These are phyloP conservation scores for Cephalophus harveyi DNA, from an alignment of 2,113 vertebrate species.

Conservation along the genomic window DNA sequence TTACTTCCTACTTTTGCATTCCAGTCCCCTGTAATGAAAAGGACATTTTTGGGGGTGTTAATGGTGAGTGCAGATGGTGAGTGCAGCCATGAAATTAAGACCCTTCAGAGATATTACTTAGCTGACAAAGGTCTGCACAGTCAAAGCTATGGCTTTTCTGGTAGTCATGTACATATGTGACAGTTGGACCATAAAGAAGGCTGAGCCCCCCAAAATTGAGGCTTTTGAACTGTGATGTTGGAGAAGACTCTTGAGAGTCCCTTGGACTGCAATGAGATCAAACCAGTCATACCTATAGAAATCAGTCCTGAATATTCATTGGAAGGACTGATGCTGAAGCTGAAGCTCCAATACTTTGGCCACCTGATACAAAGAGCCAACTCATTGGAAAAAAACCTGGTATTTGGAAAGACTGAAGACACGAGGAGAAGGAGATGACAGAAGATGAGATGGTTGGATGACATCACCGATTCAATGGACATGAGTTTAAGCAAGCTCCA, in stretches of 20 bases:
- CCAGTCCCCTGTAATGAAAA: too few species aligned
- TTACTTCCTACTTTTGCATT: background rate
- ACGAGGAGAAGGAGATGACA: background rate
- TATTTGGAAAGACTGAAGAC: background rate
- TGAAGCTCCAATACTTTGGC: background rate
- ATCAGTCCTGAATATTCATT: background rate
- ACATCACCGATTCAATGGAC: background rate
- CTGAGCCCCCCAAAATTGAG: background rate
- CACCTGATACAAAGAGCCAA: background rate
- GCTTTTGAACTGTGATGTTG: background rate
- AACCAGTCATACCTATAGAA: background rate
- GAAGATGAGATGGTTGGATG: background rate
- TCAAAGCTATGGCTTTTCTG: background rate
- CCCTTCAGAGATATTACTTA: too few species aligned
- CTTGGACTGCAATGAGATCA: background rate
- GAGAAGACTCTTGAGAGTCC: background rate
- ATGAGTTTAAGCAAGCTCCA: background rate
- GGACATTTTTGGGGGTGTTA: too few species aligned
- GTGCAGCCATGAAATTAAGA: background rate
- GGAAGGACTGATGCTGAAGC: background rate
- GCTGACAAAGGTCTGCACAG: too few species aligned
- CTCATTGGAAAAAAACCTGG: background rate
- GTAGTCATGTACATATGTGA: background rate
- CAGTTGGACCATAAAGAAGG: background rate
- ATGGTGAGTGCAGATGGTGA: background rate